A percentile compares a stretch with the other conserved stretches of the same genome.
phyloP scores from a whole-genome alignment of 2,888 invertebrate species.

The Acrobeloides nanus region DNA sequence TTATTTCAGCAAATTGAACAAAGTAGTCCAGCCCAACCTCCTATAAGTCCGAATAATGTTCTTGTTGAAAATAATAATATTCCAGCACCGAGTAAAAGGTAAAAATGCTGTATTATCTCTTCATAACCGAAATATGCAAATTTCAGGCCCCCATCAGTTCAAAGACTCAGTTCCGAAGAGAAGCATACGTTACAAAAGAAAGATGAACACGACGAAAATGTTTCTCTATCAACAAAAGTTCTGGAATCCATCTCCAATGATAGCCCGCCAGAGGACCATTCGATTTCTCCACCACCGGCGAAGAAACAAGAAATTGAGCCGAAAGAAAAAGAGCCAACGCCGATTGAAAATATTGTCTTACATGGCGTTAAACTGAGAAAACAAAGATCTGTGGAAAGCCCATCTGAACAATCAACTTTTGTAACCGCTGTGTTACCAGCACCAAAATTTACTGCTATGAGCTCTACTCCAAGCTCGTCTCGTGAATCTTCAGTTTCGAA shows the following conservation, averaged over 20 bases:
- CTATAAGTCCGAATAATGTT: constrained; percentile 4
- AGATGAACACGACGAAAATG: constrained; percentile 20
- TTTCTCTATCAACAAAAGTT: constrained; percentile 6
- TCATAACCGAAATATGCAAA: background rate
- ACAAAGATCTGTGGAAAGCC: constrained; percentile 2
- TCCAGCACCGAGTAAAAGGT: constrained; percentile 6
- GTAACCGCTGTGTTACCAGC: constrained; percentile 12
- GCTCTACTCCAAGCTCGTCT: too few relatives aligned
- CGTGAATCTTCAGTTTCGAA: too few relatives aligned
- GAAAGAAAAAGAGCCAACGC: background rate
- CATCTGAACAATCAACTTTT: background rate
- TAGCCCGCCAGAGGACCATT: constrained; percentile 1
- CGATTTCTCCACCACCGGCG: constrained; percentile 18
- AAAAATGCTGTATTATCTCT: background rate
- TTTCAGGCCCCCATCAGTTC: constrained; percentile 13
- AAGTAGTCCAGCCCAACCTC: constrained; percentile 6
- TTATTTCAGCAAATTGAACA: too few relatives aligned
- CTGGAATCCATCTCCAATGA: background rate
- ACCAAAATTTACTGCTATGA: too few relatives aligned
- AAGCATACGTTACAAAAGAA: constrained; percentile 17
- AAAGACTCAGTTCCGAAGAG: constrained; percentile 11
- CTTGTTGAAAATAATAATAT: constrained; percentile 6
- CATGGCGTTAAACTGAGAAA: too few relatives aligned
- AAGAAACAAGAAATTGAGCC: constrained; percentile 13
- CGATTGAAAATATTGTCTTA: too few relatives aligned